A percentile compares a stretch with the other conserved stretches of the same genome.
These are phyloP conservation scores for Lochmaea crataegi DNA, from an alignment of 2,888 invertebrate genomes.

Conservation along the genomic window DNA sequence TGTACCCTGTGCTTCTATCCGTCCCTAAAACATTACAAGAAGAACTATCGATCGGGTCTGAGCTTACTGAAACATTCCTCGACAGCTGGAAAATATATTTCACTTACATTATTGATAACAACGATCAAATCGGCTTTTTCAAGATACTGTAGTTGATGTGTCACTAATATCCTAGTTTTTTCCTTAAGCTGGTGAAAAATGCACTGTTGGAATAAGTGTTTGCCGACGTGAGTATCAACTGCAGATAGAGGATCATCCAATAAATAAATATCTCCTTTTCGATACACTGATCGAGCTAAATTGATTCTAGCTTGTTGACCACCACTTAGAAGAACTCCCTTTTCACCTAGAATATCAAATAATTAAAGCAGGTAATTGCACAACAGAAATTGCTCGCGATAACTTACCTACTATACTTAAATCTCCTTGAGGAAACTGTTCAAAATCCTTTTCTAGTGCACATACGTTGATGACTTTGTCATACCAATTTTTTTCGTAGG, in stretches of 20 bases:
- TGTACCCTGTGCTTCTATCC: slow-evolving; percentile 64
- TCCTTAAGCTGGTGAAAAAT: slow-evolving; percentile 69
- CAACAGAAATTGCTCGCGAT: no score
- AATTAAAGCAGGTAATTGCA: not conserved
- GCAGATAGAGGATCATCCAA: slow-evolving; percentile 85
- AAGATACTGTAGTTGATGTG: slow-evolving; percentile 78
- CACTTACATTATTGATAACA: slow-evolving; percentile 67
- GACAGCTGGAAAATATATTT: no score
- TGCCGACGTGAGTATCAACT: slow-evolving; percentile 83
- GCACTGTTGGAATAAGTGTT: slow-evolving; percentile 81
- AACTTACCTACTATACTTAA: slow-evolving; percentile 62
- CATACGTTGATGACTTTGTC: slow-evolving; percentile 70
- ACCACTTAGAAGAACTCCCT: slow-evolving; percentile 81
- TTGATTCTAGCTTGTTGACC: slow-evolving; percentile 86
- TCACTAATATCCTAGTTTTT: slow-evolving; percentile 76
- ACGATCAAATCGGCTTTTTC: slow-evolving; percentile 69
- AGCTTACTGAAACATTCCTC: no score
- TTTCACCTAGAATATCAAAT: slow-evolving; percentile 68
- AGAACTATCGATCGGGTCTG: not conserved
- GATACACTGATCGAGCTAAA: slow-evolving; percentile 81
- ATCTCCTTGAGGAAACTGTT: slow-evolving; percentile 69
- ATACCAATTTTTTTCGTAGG: slow-evolving; percentile 65
- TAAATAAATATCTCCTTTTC: slow-evolving; percentile 80
- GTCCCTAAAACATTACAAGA: slow-evolving; percentile 55
- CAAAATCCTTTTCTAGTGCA: slow-evolving; percentile 74